A percentile compares a stretch with the other conserved stretches of the same genome.
These are phyloP conservation scores for Acanthosoma haemorrhoidale DNA, from an alignment of 2,888 invertebrate species.

Conservation along the genomic window DNA sequence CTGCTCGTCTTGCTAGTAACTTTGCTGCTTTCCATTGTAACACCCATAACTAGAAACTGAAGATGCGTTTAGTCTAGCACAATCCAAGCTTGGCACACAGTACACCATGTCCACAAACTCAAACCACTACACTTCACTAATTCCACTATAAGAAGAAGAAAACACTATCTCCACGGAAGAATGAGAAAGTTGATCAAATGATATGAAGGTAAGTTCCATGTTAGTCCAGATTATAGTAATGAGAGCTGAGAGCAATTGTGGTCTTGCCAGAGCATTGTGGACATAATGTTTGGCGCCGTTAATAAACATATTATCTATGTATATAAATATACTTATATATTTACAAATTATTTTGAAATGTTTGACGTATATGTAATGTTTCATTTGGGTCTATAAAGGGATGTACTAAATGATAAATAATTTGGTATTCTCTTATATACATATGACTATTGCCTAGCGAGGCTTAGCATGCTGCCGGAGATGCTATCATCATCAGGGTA, in stretches of 20 bases:
- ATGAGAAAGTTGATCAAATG: constrained; percentile 11
- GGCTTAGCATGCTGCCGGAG: constrained; percentile 89
- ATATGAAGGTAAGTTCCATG: constrained; percentile 2
- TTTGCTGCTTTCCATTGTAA: constrained; percentile 51
- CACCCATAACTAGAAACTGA: constrained; percentile 38
- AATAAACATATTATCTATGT: constrained; percentile 29
- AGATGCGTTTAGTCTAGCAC: constrained; percentile 34
- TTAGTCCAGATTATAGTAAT: constrained; percentile 13
- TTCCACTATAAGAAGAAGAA: background rate
- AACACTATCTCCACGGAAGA: background rate
- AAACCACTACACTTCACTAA: constrained; percentile 26
- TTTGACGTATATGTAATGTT: constrained; percentile 25
- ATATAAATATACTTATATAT: constrained; percentile 26
- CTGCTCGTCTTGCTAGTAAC: constrained; percentile 78
- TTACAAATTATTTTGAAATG: constrained; percentile 17
- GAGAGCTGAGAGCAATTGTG: constrained; percentile 27
- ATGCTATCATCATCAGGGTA: constrained; percentile 86
- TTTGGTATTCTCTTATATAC: constrained; percentile 36
- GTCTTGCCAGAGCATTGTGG: constrained; percentile 38
- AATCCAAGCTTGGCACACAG: constrained; percentile 33
- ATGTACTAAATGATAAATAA: constrained; percentile 38
- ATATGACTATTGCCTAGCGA: constrained; percentile 53
- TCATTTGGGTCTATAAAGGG: constrained; percentile 38
- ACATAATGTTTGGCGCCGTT: constrained; percentile 39
- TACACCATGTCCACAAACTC: constrained; percentile 39